Percentiles rank a stretch among this genome's conserved stretches.
These are phyloP conservation scores for Zaprionus camerounensis DNA, from an alignment of 1,140 invertebrate genomes.

Conservation along the genomic window DNA sequence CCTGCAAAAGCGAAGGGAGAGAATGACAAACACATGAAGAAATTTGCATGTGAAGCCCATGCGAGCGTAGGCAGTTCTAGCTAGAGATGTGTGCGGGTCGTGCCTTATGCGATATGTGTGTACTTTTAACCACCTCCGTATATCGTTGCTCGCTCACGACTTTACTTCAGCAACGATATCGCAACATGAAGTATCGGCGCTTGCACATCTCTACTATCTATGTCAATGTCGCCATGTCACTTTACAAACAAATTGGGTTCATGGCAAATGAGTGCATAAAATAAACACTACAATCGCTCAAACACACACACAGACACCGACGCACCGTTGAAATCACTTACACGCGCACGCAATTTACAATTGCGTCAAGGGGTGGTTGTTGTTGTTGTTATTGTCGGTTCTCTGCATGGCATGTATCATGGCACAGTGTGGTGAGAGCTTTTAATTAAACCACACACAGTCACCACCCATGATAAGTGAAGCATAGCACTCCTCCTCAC, in stretches of 20 bases:
- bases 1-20: conserved; percentile 15
- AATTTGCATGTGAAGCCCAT: conserved; percentile 34
- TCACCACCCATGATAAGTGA: conserved; percentile 45
- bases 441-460: conserved; percentile 66
- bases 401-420: conserved; percentile 3
- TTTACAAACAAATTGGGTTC: conserved; percentile 65
- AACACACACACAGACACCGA: not conserved
- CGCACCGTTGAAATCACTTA: conserved; percentile 45
- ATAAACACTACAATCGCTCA: conserved; percentile 5
- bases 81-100: conserved; percentile 13
- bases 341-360: conserved; percentile 52
- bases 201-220: conserved; percentile 12
- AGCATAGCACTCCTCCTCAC: not conserved
- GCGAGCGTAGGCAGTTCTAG: not conserved
- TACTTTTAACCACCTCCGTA: not conserved
- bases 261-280: conserved; percentile 47
- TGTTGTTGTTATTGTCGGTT: conserved; percentile 11
- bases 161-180: not conserved
- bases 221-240: conserved; percentile 40
- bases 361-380: conserved; percentile 43
- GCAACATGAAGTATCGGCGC: not conserved
- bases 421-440: conserved; percentile 44
- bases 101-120: not conserved
- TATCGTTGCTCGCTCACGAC: not conserved
- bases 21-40: conserved; percentile 7